Conservation (phyloP, 2,113 vertebrate genomes). For the Sorex araneus region DNA sequence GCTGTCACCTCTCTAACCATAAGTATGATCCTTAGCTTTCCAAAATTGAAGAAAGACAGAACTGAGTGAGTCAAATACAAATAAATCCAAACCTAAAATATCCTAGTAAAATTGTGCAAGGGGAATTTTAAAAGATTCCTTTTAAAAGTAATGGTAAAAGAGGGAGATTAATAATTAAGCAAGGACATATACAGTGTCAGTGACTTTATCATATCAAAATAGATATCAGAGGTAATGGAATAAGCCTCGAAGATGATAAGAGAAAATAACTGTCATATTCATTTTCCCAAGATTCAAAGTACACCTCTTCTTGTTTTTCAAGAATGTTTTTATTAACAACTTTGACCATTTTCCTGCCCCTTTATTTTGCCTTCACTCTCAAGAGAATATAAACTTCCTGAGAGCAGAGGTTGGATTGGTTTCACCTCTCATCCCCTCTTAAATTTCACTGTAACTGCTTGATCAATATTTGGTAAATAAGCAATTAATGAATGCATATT, state of each 20-base stretch:
- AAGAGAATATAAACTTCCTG: background rate
- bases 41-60: too few relatives aligned
- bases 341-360: background rate
- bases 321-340: background rate
- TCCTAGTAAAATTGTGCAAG: too few relatives aligned
- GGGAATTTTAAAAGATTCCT: too few relatives aligned
- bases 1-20: background rate
- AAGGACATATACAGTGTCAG: too few relatives aligned
- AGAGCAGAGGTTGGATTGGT: background rate
- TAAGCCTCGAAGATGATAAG: too few relatives aligned
- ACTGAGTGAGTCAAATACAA: too few relatives aligned
- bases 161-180: too few relatives aligned
- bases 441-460: background rate
- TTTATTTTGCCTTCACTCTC: background rate
- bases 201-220: too few relatives aligned
- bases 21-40: background rate
- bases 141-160: too few relatives aligned
- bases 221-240: too few relatives aligned
- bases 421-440: background rate
- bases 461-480: background rate
- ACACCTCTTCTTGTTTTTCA: background rate
- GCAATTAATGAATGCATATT: conserved; percentile 10
- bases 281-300: background rate
- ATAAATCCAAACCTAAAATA: too few relatives aligned
- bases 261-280: too few relatives aligned